These are phyloP conservation scores for Imbricaverruca yamaguchii DNA, from an alignment of 2,888 invertebrate genomes.

Conservation along the genomic window DNA sequence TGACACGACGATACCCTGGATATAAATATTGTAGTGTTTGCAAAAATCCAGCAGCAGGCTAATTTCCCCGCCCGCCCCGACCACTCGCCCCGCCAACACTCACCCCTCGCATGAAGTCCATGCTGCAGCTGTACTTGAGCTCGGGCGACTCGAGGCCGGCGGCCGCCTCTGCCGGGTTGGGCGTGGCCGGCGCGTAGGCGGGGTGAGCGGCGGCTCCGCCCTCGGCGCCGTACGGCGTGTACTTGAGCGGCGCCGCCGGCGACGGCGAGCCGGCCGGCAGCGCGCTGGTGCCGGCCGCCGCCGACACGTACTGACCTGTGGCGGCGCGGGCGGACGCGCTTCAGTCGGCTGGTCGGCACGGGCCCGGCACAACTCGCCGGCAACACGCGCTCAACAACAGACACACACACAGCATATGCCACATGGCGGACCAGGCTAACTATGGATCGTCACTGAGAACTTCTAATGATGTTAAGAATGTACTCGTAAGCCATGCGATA, in stretches of 20 bases:
- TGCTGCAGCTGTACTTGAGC: constrained; percentile 60
- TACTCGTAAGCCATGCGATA: too few relatives aligned
- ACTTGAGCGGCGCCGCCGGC: constrained; percentile 30
- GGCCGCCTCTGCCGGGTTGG: constrained; percentile 46
- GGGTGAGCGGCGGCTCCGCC: not conserved
- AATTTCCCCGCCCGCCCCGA: too few relatives aligned
- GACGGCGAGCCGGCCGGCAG: constrained; percentile 37
- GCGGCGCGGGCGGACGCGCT: constrained; percentile 17
- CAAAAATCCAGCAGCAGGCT: too few relatives aligned
- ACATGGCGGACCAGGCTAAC: too few relatives aligned
- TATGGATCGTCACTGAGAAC: too few relatives aligned
- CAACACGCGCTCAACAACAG: too few relatives aligned
- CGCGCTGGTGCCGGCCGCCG: constrained; percentile 27
- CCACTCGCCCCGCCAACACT: not conserved
- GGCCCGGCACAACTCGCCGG: not conserved
- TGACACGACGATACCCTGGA: too few relatives aligned
- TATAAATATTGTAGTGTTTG: too few relatives aligned
- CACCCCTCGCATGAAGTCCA: constrained; percentile 49
- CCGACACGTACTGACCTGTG: constrained; percentile 30
- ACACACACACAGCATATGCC: too few relatives aligned
- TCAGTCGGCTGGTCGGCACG: constrained; percentile 24
- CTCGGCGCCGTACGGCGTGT: constrained; percentile 17
- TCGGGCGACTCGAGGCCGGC: constrained; percentile 51
- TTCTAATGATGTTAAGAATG: too few relatives aligned
- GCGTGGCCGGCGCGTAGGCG: constrained; percentile 39